Percentiles rank a stretch among this genome's conserved stretches.
Conservation (phyloP, 2,113 vertebrate genomes). For the Aviceda subcristata region DNA sequence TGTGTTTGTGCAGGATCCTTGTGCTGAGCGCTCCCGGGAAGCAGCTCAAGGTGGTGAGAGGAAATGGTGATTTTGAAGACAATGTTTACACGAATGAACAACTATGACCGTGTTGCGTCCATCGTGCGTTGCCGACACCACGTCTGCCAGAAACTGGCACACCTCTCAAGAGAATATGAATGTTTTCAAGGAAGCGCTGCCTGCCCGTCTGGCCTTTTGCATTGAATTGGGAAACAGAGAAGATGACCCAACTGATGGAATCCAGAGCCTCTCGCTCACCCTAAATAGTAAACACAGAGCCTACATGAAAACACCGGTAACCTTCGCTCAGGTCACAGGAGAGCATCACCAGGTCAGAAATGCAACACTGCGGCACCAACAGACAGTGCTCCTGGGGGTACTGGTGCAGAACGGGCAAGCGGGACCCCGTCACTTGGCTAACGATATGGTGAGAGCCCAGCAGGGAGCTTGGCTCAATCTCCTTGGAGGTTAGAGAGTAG, state of each 20-base stretch:
- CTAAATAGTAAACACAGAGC: neutral
- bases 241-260: neutral
- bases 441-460: neutral
- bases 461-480: neutral
- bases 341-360: neutral
- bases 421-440: neutral
- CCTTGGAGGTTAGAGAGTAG: neutral
- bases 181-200: conserved; percentile 31
- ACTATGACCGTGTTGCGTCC: neutral
- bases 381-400: neutral
- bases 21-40: neutral
- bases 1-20: neutral
- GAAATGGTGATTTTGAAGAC: neutral
- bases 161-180: neutral
- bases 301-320: neutral
- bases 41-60: neutral
- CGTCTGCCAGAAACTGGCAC: neutral
- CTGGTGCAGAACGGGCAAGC: neutral
- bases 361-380: rapidly evolving
- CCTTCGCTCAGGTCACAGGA: neutral
- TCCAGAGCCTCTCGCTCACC: neutral
- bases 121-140: neutral
- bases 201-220: neutral
- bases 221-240: neutral
- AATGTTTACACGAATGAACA: neutral